Conservation (phyloP, 2,797 vertebrate species). For the Xenops minutus region DNA sequence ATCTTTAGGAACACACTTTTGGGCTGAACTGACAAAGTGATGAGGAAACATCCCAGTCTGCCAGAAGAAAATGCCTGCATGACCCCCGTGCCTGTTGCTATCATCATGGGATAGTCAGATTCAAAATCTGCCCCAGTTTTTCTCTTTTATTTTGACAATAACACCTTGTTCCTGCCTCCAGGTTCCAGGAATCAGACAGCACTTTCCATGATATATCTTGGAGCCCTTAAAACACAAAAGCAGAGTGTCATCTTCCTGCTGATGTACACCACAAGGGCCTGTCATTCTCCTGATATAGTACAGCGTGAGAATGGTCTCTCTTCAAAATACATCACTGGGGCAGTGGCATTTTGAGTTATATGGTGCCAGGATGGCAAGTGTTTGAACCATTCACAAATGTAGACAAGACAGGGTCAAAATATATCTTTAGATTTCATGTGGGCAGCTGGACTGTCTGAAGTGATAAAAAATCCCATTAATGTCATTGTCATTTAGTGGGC, state of each 20-base stretch:
- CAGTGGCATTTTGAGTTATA: conserved; percentile 34
- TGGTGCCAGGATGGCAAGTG: conserved; percentile 4
- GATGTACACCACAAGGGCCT: conserved; percentile 34
- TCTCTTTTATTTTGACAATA: not conserved
- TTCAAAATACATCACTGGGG: conserved; percentile 53
- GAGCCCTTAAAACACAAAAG: conserved; percentile 51
- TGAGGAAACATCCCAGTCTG: not conserved
- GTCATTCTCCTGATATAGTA: conserved; percentile 46
- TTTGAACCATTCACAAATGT: not conserved
- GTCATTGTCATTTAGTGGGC: not conserved
- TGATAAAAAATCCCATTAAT: not conserved
- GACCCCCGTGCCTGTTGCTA: not conserved
- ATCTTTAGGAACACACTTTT: not conserved
- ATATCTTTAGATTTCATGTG: not conserved
- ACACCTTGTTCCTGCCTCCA: not conserved
- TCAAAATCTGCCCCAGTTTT: not conserved
- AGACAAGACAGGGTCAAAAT: conserved; percentile 4
- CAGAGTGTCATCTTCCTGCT: conserved; percentile 43
- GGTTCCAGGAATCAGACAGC: not conserved
- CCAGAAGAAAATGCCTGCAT: not conserved
- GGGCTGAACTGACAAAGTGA: not conserved
- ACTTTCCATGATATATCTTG: conserved; percentile 24
- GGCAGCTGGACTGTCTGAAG: not conserved
- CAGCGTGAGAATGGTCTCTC: not conserved
- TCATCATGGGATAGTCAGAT: not conserved